phyloP scores from a whole-genome alignment of 2,113 vertebrate species.

The Pseudopodoces humilis region DNA sequence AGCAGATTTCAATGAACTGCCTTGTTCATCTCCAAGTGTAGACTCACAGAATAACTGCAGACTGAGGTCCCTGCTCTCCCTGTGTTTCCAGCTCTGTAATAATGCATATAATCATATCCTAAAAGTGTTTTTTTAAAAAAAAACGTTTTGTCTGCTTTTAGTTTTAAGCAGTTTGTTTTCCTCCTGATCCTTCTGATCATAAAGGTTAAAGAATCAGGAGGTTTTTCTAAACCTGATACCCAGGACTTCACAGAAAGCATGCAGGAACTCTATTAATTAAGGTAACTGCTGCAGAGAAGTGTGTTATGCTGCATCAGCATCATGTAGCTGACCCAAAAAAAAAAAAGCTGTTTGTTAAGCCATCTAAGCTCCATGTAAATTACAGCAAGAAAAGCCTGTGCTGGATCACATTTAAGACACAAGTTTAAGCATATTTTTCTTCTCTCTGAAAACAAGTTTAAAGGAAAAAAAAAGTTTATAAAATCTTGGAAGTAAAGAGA shows the following conservation, averaged over 20 bases:
- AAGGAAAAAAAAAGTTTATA: not conserved
- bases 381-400: not conserved
- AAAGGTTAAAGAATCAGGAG: not conserved
- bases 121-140: not conserved
- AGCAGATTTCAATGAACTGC: not conserved
- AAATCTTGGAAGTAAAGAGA: not conserved
- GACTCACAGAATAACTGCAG: not conserved
- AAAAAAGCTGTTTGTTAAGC: conserved; percentile 24
- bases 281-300: not conserved
- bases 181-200: not conserved
- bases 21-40: not conserved
- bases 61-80: not conserved
- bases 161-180: not conserved
- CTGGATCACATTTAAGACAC: not conserved
- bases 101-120: not conserved
- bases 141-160: not conserved
- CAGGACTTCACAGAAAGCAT: not conserved
- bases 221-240: not conserved
- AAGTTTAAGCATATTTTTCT: not conserved
- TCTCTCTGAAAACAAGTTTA: not conserved
- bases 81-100: not conserved
- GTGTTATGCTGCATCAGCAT: conserved; percentile 20
- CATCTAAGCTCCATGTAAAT: not conserved
- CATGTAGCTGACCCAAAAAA: not conserved
- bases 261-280: conserved; percentile 14